Base-by-base conservation (phyloP, 2,797 vertebrate genomes). In the Heterohyrax brucei region DNA sequence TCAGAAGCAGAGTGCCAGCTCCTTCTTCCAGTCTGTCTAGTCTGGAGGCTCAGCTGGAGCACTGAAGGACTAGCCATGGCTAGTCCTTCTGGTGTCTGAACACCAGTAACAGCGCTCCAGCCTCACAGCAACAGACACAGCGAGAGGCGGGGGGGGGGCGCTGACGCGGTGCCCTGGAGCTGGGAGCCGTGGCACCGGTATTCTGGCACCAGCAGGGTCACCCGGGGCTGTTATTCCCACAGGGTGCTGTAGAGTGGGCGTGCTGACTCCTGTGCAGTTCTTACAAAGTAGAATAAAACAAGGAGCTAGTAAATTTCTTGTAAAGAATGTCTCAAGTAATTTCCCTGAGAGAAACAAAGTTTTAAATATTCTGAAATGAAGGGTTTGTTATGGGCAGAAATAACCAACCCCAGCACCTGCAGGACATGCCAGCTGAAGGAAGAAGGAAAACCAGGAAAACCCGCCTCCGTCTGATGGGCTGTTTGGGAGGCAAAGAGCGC, bases 331-430 rank as follows among this genome's bases (percentile, higher is more conserved):
- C 75, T 96, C 94, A 89, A 95, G 50, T 93, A 53, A 91, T 95
- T 91, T 94, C 26, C 66, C 10, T 94, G 19, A 80, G 82, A 96
- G 87, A 96, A 95, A 62, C 26, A 66, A 87, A 83, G 79, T 96
- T 96, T 96, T 86, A 95, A 80, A 85, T 95, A 87, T 88, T 95
- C 92, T 5, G 59, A 90, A n/a, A 53, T 91, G 90, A 94, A 96
- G 48, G 24, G 88, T 96, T 93, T 93, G 81, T 93, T 79, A 76
- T 28, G 97, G 95, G 93, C 92, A 94, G 87, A 96, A 73, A 30
- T 78, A 96, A 76, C 73, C 48, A 92, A 93, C 68, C 85, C 80
- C 50, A 93, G 30, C 0, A 86, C 66, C 78, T 95, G 21, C 80
- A 95, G 92, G 91, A n/a, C 2, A 66, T n/a, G 28, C 16, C 88